Conservation (phyloP, 2,888 invertebrate genomes). For the Aporophyla lueneburgensis region DNA sequence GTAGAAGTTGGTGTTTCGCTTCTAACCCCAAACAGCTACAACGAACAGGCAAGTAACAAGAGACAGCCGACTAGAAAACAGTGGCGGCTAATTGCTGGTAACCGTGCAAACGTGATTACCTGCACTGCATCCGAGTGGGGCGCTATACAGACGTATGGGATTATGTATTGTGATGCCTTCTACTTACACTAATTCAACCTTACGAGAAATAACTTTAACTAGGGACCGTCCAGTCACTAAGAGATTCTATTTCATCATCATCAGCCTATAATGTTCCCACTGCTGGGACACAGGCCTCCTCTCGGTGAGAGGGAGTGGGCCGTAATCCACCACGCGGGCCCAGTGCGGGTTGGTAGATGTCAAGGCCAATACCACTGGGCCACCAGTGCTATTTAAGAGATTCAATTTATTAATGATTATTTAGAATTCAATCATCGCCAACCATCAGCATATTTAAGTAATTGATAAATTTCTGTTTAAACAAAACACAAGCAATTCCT, state of each 20-base stretch:
- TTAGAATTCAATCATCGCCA: not conserved
- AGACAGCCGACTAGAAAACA: conserved; percentile 69
- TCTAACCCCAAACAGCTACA: conserved; percentile 34
- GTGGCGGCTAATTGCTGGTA: conserved; percentile 82
- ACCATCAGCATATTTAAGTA: not conserved
- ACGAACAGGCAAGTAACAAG: conserved; percentile 45
- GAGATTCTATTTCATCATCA: not conserved
- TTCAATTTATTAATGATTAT: not conserved
- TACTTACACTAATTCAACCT: conserved; percentile 27
- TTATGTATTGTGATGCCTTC: conserved; percentile 21
- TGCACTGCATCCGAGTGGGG: conserved; percentile 53
- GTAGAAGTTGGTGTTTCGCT: conserved; percentile 11
- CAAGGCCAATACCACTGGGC: no score
- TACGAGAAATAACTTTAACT: conserved; percentile 25
- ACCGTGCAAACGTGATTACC: conserved; percentile 77
- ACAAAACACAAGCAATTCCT: conserved; percentile 11
- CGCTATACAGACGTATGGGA: conserved; percentile 43
- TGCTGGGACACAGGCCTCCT: no score
- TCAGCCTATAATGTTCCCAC: no score
- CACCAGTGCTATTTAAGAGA: no score
- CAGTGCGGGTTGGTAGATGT: no score
- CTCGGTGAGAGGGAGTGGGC: no score
- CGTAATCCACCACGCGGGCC: no score
- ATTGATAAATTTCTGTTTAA: conserved; percentile 4
- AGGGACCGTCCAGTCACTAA: not conserved